phyloP scores from a whole-genome alignment of 2,113 vertebrate species.

The Zosterops hypoxanthus region DNA sequence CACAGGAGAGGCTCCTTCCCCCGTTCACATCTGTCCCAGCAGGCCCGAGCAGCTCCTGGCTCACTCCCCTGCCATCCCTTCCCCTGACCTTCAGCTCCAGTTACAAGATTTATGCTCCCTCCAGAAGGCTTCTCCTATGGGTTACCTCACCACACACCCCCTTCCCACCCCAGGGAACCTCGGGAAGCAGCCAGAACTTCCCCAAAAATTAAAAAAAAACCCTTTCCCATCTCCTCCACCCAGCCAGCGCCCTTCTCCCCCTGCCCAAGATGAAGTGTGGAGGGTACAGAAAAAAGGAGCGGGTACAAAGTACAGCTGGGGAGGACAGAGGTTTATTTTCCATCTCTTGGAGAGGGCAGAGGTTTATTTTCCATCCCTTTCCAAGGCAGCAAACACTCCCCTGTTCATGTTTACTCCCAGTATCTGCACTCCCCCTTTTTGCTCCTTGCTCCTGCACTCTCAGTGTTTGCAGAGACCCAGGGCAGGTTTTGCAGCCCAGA shows the following conservation, averaged over 20 bases:
- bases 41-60: not conserved
- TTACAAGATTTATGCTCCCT: not conserved
- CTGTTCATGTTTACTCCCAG: not conserved
- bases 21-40: not conserved
- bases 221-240: rapidly evolving
- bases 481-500: not conserved
- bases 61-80: not conserved
- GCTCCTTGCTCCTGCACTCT: not conserved
- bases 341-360: not conserved
- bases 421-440: not conserved
- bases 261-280: not conserved
- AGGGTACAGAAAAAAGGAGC: not conserved
- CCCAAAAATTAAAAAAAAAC: not conserved
- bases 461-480: not conserved
- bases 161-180: not conserved
- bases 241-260: rapidly evolving
- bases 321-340: slow-evolving; percentile 14
- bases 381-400: not conserved
- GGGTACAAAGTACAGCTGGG: not conserved
- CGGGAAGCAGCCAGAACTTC: not conserved
- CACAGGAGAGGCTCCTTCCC: rapidly evolving
- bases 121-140: not conserved
- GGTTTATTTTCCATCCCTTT: slow-evolving; percentile 35
- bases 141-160: not conserved
- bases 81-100: not conserved